These are phyloP conservation scores for Bubo blakistoni DNA, from an alignment of 2,113 vertebrate species.

Conservation along the genomic window DNA sequence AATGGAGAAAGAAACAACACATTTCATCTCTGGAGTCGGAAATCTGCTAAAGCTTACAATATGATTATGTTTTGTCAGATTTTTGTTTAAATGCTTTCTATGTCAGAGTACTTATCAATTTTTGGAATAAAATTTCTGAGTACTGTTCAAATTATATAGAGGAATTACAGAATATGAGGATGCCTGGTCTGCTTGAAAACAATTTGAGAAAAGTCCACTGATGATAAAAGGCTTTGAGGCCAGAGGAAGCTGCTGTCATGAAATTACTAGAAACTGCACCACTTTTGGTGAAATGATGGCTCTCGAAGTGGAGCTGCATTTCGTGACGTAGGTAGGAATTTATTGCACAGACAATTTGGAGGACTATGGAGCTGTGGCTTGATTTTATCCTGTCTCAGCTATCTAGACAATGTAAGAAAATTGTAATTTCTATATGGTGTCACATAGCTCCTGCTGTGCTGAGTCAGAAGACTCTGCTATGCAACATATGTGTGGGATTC, in stretches of 20 bases:
- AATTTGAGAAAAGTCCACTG: background rate
- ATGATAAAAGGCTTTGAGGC: background rate
- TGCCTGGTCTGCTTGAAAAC: background rate
- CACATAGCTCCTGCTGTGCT: slow-evolving; percentile 24
- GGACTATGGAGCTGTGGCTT: background rate
- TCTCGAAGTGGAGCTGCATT: background rate
- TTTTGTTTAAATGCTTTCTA: background rate
- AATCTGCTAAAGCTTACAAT: background rate
- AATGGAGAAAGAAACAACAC: background rate
- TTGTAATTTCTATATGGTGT: background rate
- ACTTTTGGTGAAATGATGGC: background rate
- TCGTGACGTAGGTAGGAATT: background rate
- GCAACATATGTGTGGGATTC: slow-evolving; percentile 34
- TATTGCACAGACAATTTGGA: background rate
- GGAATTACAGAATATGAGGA: background rate
- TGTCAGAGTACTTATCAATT: background rate
- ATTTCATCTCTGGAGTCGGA: background rate
- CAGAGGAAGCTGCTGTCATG: background rate
- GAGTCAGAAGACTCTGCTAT: slow-evolving; percentile 49
- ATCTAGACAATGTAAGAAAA: slow-evolving; percentile 23
- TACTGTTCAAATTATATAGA: background rate
- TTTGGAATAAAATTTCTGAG: background rate
- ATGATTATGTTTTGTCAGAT: background rate
- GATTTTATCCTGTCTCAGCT: background rate
- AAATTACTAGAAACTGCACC: background rate